These are phyloP conservation scores for Pluvianellus socialis DNA, from an alignment of 2,113 vertebrate species.

Conservation along the genomic window DNA sequence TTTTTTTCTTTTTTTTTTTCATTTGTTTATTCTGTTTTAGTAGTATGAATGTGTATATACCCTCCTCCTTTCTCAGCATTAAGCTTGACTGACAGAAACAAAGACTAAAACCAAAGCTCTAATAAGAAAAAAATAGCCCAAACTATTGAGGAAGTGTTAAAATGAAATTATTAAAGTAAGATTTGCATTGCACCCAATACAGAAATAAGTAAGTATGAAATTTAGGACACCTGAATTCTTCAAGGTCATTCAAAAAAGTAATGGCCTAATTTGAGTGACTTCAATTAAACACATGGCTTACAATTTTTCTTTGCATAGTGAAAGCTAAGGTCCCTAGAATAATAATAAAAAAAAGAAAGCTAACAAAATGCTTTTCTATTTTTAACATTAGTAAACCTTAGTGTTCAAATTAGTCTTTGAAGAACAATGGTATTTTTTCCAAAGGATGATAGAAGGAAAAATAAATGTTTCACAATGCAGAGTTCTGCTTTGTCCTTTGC, in stretches of 20 bases:
- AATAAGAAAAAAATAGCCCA: background rate
- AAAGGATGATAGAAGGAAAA: background rate
- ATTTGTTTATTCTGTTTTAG: background rate
- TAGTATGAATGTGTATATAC: background rate
- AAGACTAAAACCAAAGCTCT: background rate
- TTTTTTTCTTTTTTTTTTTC: background rate
- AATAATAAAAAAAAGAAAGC: background rate
- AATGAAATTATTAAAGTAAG: background rate
- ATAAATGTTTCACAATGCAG: background rate
- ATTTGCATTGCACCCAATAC: background rate
- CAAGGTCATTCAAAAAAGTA: constrained; percentile 20
- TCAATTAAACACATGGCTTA: constrained; percentile 37
- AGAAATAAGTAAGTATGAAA: background rate
- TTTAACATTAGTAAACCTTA: background rate
- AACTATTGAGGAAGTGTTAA: background rate
- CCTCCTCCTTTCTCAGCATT: background rate
- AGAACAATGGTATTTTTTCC: background rate
- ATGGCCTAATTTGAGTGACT: constrained; percentile 33
- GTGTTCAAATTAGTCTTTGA: background rate
- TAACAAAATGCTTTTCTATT: background rate
- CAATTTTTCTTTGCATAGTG: constrained; percentile 10
- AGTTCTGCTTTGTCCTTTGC: background rate
- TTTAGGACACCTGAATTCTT: constrained; percentile 18
- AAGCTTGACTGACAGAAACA: background rate
- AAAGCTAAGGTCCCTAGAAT: background rate